phyloP scores from a whole-genome alignment of 2,888 invertebrate species.

The Lydus trimaculatus region DNA sequence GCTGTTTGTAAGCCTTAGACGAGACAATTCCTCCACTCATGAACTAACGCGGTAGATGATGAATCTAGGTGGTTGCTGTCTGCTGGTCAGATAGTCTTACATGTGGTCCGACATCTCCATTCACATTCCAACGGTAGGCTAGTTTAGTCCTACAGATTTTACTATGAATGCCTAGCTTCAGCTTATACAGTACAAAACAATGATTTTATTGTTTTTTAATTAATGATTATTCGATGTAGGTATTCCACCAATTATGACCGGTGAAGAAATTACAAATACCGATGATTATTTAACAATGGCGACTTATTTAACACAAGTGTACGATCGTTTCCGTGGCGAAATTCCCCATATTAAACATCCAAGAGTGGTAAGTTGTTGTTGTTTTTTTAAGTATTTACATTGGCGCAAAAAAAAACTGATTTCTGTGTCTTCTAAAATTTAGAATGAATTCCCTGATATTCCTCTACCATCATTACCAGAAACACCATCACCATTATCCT shows the following conservation, averaged over 20 bases:
- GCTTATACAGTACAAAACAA: not conserved
- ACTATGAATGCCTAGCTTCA: no score
- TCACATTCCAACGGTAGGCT: no score
- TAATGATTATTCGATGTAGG: slow-evolving; percentile 56
- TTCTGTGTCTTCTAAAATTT: not conserved
- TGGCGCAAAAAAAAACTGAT: slow-evolving; percentile 1
- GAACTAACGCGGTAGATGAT: no score
- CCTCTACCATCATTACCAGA: slow-evolving; percentile 13
- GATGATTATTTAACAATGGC: slow-evolving; percentile 79
- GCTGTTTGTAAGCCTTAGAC: no score
- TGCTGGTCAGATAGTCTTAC: no score
- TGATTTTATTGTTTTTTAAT: not conserved
- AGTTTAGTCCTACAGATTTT: no score
- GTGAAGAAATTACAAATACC: slow-evolving; percentile 76
- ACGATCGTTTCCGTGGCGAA: slow-evolving; percentile 90
- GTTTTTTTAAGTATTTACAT: not conserved
- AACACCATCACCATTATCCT: not conserved
- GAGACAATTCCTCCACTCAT: no score
- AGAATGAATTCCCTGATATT: not conserved
- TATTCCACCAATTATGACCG: slow-evolving; percentile 74
- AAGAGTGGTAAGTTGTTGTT: slow-evolving; percentile 70
- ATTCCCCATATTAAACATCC: slow-evolving; percentile 83
- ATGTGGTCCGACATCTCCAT: no score
- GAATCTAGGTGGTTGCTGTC: no score
- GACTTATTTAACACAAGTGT: slow-evolving; percentile 87